Evolutionary conservation across 2,888 invertebrate species (phyloP).

Genomic region (Nemurella pictetii): DNA sequence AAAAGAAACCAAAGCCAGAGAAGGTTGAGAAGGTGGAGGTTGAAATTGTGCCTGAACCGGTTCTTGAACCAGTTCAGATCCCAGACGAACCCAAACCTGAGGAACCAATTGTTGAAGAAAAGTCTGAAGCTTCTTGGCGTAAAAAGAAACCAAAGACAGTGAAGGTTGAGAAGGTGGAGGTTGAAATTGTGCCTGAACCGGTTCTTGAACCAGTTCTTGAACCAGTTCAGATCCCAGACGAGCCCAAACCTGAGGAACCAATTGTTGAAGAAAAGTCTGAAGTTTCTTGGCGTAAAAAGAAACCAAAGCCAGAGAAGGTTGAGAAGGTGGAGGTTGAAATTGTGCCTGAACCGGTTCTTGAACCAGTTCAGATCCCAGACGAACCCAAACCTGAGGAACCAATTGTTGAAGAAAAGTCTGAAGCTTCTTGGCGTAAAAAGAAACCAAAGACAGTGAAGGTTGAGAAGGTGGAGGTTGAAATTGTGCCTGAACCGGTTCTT

Average conservation of each 20-base stretch:
- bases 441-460: too few relatives aligned
- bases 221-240: slow-evolving; percentile 13
- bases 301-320: too few relatives aligned
- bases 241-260: slow-evolving; percentile 6
- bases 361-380: slow-evolving; percentile 18
- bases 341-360: slow-evolving; percentile 32
- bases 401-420: slow-evolving; percentile 47
- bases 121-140: neutral
- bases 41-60: neutral
- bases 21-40: neutral
- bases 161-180: neutral
- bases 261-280: slow-evolving; percentile 49
- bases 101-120: slow-evolving; percentile 13
- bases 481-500: slow-evolving; percentile 33
- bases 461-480: neutral
- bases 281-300: slow-evolving; percentile 23
- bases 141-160: neutral
- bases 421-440: slow-evolving; percentile 42
- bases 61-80: neutral
- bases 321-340: neutral
- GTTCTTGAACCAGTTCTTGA: neutral
- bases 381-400: slow-evolving; percentile 11
- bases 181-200: neutral
- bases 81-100: slow-evolving; percentile 12
- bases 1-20: neutral